A percentile compares a stretch with the other conserved stretches of the same genome.
Conservation (phyloP, 2,797 vertebrate genomes). For the Typhlichthys subterraneus region DNA sequence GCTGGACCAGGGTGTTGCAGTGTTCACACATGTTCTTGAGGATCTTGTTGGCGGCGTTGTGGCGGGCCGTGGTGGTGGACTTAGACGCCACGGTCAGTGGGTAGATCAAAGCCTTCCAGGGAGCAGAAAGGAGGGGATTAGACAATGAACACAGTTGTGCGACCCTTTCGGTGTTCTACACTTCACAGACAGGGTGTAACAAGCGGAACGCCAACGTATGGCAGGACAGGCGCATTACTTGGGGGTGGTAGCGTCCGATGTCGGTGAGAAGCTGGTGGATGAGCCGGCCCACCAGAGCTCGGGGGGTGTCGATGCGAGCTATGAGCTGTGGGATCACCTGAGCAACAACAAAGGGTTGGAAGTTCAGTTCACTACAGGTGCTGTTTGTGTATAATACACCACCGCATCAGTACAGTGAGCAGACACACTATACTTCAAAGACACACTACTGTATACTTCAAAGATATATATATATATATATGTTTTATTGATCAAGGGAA, state of each 20-base stretch:
- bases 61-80: conserved; percentile 95
- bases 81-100: conserved; percentile 97
- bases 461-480: too few relatives aligned
- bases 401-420: too few relatives aligned
- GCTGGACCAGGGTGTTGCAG: conserved; percentile 96
- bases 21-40: conserved; percentile 99
- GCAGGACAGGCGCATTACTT: conserved; percentile 72
- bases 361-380: too few relatives aligned
- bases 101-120: conserved; percentile 93
- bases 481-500: too few relatives aligned
- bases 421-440: too few relatives aligned
- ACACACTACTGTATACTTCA: too few relatives aligned
- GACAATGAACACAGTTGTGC: too few relatives aligned
- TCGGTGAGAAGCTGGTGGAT: conserved; percentile 98
- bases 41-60: conserved; percentile 98
- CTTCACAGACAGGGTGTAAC: too few relatives aligned
- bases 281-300: conserved; percentile 93
- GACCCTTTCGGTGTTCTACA: neutral
- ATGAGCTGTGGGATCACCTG: conserved; percentile 99
- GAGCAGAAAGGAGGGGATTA: neutral
- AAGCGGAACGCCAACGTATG: neutral
- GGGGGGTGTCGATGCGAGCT: conserved; percentile 95
- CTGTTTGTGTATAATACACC: too few relatives aligned
- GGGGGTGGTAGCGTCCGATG: conserved; percentile 95
- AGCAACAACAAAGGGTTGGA: conserved; percentile 4